A percentile compares a stretch with the other conserved stretches of the same genome.
These are phyloP conservation scores for Gastrophryne carolinensis DNA, from an alignment of 2,797 vertebrate species.

Conservation along the genomic window DNA sequence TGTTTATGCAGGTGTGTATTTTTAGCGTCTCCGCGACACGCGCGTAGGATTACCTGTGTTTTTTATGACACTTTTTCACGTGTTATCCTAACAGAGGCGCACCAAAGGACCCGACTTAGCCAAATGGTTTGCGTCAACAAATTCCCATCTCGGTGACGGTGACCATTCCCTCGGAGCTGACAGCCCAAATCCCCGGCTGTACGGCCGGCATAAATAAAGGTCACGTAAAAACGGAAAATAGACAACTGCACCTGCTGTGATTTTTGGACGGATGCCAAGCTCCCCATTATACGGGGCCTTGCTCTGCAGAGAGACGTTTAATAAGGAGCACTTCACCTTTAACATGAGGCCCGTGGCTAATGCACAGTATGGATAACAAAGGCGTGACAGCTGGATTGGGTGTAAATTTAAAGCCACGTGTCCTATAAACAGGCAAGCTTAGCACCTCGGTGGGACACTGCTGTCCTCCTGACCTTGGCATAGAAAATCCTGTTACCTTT, in stretches of 20 bases:
- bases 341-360: not conserved
- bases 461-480: too few species aligned
- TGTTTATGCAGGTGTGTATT: constrained; percentile 34
- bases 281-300: constrained; percentile 18
- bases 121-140: constrained; percentile 31
- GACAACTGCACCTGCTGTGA: constrained; percentile 18
- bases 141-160: constrained; percentile 12
- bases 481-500: too few species aligned
- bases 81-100: constrained; percentile 17
- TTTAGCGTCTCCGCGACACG: constrained; percentile 15
- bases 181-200: constrained; percentile 13
- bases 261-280: constrained; percentile 8
- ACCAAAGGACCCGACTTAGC: not conserved
- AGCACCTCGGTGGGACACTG: too few species aligned
- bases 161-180: constrained; percentile 28
- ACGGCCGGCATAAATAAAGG: constrained; percentile 25
- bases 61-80: constrained; percentile 29
- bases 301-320: not conserved
- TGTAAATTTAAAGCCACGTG: too few species aligned
- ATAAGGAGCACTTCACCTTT: not conserved
- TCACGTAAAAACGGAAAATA: constrained; percentile 40
- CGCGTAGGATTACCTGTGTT: constrained; percentile 7
- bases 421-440: too few species aligned
- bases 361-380: not conserved
- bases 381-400: too few species aligned